A percentile compares a stretch with the other conserved stretches of the same genome.
phyloP scores from a whole-genome alignment of 2,888 invertebrate species.

The Apoda limacodes region DNA sequence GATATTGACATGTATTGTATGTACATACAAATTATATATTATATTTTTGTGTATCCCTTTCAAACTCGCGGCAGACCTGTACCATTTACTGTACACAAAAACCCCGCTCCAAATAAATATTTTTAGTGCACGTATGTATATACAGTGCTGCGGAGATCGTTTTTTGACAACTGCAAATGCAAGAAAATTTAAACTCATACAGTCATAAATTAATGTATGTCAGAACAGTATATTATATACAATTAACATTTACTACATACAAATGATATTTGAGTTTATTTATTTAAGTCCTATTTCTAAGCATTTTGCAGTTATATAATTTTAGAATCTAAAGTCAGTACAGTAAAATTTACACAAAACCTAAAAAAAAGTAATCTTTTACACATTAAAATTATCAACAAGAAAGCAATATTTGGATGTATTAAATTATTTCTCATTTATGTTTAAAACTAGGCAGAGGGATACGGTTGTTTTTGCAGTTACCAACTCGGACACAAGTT shows the following conservation, averaged over 20 bases:
- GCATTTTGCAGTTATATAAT: no score
- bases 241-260: no score
- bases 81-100: slow-evolving; percentile 10
- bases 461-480: slow-evolving; percentile 32
- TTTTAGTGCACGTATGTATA: slow-evolving; percentile 38
- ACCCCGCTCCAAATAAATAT: slow-evolving; percentile 40
- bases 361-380: no score
- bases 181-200: not conserved
- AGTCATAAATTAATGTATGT: no score
- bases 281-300: no score
- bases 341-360: no score
- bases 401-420: slow-evolving; percentile 49
- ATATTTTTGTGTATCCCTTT: slow-evolving; percentile 43
- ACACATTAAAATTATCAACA: slow-evolving; percentile 22
- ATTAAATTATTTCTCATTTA: slow-evolving; percentile 61
- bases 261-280: no score
- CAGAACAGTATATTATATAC: no score
- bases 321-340: no score
- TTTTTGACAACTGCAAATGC: not conserved
- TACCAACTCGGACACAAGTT: slow-evolving; percentile 23
- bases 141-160: slow-evolving; percentile 43
- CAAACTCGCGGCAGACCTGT: no score
- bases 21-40: slow-evolving; percentile 31
- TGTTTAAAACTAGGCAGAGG: slow-evolving; percentile 31
- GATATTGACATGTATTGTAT: no score